phyloP scores from a whole-genome alignment of 2,113 vertebrate genomes.

The Hemiprocne comata region DNA sequence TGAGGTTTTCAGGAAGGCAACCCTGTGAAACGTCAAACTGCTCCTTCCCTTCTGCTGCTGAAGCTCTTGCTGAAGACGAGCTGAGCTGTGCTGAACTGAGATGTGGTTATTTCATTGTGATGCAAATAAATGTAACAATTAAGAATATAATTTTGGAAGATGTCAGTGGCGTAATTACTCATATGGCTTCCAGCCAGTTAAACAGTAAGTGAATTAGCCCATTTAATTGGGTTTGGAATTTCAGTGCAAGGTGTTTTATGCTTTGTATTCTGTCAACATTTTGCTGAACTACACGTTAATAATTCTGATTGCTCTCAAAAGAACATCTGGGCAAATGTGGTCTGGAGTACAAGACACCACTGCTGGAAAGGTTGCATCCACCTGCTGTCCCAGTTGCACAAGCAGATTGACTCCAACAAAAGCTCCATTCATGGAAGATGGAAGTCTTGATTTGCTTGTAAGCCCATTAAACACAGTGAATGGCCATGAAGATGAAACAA shows the following conservation, averaged over 20 bases:
- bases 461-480: constrained; percentile 45
- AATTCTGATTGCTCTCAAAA: constrained; percentile 52
- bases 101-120: constrained; percentile 72
- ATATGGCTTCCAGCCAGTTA: constrained; percentile 78
- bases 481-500: constrained; percentile 55
- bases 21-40: constrained; percentile 47
- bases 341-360: constrained; percentile 9
- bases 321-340: constrained; percentile 60
- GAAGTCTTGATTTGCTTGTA: constrained; percentile 22
- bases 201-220: constrained; percentile 76
- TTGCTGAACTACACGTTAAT: constrained; percentile 61
- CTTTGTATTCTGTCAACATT: constrained; percentile 70
- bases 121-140: constrained; percentile 81
- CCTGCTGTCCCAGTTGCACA: constrained; percentile 48
- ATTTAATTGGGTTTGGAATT: constrained; percentile 74
- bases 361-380: constrained; percentile 46
- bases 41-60: background rate
- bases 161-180: constrained; percentile 78
- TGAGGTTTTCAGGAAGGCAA: constrained; percentile 39
- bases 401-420: constrained; percentile 52
- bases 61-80: background rate
- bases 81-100: background rate
- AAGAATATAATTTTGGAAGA: constrained; percentile 81
- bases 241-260: constrained; percentile 65
- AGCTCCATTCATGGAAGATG: constrained; percentile 22